A percentile compares a stretch with the other conserved stretches of the same genome.
phyloP scores from a whole-genome alignment of 2,113 vertebrate species.

The Psittacula cyanocephala region DNA sequence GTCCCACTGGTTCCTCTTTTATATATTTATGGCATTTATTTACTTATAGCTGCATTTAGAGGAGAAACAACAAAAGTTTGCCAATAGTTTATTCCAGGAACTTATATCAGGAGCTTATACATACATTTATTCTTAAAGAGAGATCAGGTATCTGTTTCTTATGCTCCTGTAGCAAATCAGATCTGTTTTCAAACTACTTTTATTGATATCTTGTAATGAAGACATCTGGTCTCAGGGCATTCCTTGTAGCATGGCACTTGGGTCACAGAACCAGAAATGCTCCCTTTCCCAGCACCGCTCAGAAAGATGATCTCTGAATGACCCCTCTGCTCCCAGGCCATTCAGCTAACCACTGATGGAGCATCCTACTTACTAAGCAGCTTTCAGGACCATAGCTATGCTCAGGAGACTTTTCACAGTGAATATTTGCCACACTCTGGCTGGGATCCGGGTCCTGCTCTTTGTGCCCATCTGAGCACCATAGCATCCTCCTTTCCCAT shows the following conservation, averaged over 20 bases:
- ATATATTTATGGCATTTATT: background rate
- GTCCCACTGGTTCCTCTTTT: background rate
- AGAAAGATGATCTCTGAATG: background rate
- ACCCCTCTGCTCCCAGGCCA: accelerated
- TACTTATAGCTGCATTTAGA: background rate
- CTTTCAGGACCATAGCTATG: background rate
- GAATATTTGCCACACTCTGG: background rate
- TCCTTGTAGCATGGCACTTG: background rate
- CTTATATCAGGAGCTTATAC: background rate
- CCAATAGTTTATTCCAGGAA: background rate
- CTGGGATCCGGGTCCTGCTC: background rate
- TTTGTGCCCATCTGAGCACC: accelerated
- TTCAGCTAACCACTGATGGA: background rate
- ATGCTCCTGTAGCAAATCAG: background rate
- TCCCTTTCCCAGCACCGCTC: background rate
- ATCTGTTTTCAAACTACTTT: background rate
- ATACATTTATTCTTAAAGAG: background rate
- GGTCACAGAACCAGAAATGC: background rate
- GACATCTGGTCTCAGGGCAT: background rate
- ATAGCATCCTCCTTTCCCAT: background rate
- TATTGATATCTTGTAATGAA: background rate
- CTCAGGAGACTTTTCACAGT: background rate
- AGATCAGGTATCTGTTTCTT: background rate
- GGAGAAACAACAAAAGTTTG: background rate
- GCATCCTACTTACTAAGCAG: background rate